These are phyloP conservation scores for Pandion haliaetus DNA, from an alignment of 2,113 vertebrate genomes.

Conservation along the genomic window DNA sequence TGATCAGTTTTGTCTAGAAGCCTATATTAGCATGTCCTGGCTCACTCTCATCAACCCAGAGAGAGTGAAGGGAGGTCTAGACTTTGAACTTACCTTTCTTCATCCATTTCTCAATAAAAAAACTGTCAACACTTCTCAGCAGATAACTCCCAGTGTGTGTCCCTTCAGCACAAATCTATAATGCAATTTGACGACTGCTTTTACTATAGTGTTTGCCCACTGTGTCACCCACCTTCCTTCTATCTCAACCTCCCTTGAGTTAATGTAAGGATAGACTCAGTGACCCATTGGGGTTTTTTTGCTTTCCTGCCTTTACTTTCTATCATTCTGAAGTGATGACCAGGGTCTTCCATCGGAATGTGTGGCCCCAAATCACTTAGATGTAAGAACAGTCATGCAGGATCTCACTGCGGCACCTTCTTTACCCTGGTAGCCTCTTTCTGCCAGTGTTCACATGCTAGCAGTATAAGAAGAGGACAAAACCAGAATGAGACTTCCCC, in stretches of 20 bases:
- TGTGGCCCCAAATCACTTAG: neutral
- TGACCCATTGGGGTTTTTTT: neutral
- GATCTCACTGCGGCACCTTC: neutral
- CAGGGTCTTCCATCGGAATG: neutral
- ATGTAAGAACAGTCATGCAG: neutral
- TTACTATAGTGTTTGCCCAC: neutral
- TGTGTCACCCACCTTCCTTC: neutral
- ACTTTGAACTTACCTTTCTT: neutral
- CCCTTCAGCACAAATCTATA: neutral
- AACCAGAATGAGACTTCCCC: neutral
- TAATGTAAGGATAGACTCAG: neutral
- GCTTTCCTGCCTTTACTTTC: neutral
- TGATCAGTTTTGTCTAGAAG: neutral
- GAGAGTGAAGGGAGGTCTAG: neutral
- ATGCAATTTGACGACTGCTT: neutral
- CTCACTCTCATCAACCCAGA: neutral
- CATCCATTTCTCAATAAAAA: neutral
- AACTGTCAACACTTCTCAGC: neutral
- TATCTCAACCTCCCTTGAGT: neutral
- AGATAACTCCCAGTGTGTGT: neutral
- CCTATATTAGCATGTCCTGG: neutral
- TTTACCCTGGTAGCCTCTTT: neutral
- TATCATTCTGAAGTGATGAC: neutral
- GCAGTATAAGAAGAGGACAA: neutral
- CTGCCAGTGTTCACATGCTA: neutral